Evolutionary conservation across 2,888 invertebrate species (phyloP).

Genomic region (Lasius platythorax): DNA sequence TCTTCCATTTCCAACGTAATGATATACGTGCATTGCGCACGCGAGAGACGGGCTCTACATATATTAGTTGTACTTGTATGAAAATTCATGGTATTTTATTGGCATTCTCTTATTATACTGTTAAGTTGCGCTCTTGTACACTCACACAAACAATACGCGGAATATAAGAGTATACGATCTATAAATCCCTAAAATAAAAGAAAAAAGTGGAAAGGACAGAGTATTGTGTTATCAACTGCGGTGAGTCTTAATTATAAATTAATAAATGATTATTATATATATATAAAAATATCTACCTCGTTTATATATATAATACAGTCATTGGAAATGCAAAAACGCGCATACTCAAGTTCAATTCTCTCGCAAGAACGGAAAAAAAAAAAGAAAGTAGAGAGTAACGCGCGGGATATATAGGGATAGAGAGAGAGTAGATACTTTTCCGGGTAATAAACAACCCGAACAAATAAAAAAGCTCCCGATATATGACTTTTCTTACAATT

Average conservation of each 20-base stretch:
- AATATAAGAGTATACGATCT: slow-evolving; percentile 31
- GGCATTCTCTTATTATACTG: slow-evolving; percentile 73
- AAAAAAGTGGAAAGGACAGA: slow-evolving; percentile 30
- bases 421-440: slow-evolving; percentile 2
- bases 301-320: slow-evolving; percentile 29
- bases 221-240: slow-evolving; percentile 76
- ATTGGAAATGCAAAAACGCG: slow-evolving; percentile 40
- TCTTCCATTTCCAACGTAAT: slow-evolving; percentile 6
- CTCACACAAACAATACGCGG: slow-evolving; percentile 34
- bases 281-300: slow-evolving; percentile 67
- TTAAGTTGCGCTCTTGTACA: slow-evolving; percentile 62
- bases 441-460: background rate
- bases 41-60: slow-evolving; percentile 39
- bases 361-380: background rate
- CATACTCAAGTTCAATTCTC: background rate
- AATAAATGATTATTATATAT: slow-evolving; percentile 81
- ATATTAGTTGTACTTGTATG: slow-evolving; percentile 78
- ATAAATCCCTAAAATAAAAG: background rate
- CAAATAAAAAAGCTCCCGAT: slow-evolving; percentile 22
- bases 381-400: background rate
- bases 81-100: slow-evolving; percentile 71
- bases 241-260: slow-evolving; percentile 66
- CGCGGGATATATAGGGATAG: background rate
- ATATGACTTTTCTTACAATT: slow-evolving; percentile 73
- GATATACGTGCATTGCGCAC: background rate